phyloP scores from a whole-genome alignment of 2,797 vertebrate species.

The Anisognathus igniventris region DNA sequence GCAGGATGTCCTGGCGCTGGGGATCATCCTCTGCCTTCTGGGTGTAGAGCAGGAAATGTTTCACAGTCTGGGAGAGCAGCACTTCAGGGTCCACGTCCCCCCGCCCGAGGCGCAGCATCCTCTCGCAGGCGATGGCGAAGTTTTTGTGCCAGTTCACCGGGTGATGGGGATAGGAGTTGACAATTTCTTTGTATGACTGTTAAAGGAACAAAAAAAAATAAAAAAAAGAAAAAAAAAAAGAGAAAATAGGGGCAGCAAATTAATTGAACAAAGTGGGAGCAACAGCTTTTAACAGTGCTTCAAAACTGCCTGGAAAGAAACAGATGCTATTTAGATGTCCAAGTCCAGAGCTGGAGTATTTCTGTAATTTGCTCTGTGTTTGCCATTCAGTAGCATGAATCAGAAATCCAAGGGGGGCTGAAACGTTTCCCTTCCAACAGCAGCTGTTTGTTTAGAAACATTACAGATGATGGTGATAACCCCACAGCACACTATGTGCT shows the following conservation, averaged over 20 bases:
- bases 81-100: constrained; percentile 70
- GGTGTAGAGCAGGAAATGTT: constrained; percentile 86
- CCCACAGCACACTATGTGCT: background rate
- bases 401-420: constrained; percentile 46
- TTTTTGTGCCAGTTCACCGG: constrained; percentile 98
- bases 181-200: constrained; percentile 90
- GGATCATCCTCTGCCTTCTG: constrained; percentile 81
- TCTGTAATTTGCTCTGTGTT: background rate
- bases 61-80: constrained; percentile 82
- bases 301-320: background rate
- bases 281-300: constrained; percentile 4
- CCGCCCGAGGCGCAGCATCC: constrained; percentile 80
- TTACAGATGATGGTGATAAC: constrained; percentile 27
- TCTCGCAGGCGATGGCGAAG: constrained; percentile 91
- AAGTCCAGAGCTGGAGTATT: background rate
- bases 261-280: background rate
- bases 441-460: constrained; percentile 56
- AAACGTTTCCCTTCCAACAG: constrained; percentile 28
- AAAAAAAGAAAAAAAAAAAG: background rate
- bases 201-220: background rate
- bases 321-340: constrained; percentile 14
- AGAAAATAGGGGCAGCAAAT: background rate
- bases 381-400: constrained; percentile 33
- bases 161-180: constrained; percentile 80
- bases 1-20: constrained; percentile 83